phyloP scores from a whole-genome alignment of 2,888 invertebrate species.

The Dryadula phaetusa region DNA sequence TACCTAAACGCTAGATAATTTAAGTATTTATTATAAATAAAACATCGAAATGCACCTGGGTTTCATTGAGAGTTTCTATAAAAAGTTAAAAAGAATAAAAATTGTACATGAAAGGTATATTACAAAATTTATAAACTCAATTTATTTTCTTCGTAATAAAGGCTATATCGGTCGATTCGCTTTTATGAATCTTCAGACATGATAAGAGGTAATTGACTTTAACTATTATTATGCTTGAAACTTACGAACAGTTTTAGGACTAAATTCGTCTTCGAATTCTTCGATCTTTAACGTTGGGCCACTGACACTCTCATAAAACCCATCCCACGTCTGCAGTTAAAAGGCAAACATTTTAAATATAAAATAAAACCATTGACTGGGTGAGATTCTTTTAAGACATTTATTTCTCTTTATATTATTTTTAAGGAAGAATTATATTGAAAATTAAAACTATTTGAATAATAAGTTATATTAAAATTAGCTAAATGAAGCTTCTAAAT shows the following conservation, averaged over 20 bases:
- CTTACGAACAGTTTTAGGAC: conserved; percentile 64
- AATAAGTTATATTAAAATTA: not conserved
- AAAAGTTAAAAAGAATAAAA: no score
- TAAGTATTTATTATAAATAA: no score
- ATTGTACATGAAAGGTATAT: not conserved
- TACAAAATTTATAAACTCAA: not conserved
- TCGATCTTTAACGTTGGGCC: conserved; percentile 68
- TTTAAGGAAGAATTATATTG: not conserved
- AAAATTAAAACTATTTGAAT: not conserved
- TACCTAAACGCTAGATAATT: no score
- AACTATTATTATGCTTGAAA: conserved; percentile 25
- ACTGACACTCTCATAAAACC: conserved; percentile 68
- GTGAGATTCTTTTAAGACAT: not conserved
- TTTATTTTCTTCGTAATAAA: not conserved
- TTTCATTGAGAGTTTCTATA: no score
- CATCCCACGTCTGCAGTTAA: conserved; percentile 71
- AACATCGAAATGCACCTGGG: no score
- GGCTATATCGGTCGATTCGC: not conserved
- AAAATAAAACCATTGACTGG: conserved; percentile 6
- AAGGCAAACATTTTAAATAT: conserved; percentile 10
- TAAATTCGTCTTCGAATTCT: conserved; percentile 70
- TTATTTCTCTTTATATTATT: no score
- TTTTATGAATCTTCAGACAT: not conserved
- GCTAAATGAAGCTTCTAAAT: no score
- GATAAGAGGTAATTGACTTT: no score